phyloP scores from a whole-genome alignment of 2,113 vertebrate genomes.

The Peucedramus taeniatus region DNA sequence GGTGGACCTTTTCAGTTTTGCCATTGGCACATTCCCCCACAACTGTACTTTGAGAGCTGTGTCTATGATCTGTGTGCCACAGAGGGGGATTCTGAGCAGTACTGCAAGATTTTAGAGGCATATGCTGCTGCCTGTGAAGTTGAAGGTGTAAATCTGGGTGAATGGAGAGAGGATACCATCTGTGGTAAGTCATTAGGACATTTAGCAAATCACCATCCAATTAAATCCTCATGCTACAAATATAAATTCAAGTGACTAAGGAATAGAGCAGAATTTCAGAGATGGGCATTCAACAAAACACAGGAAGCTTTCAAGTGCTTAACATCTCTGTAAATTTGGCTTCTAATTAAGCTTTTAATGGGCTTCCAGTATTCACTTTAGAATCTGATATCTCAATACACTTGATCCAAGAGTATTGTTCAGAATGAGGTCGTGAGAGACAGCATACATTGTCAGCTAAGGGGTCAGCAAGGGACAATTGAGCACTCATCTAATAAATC shows the following conservation, averaged over 20 bases:
- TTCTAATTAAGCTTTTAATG: background rate
- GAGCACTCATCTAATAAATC: background rate
- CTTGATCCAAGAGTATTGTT: background rate
- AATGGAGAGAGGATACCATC: slow-evolving; percentile 75
- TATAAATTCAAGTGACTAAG: background rate
- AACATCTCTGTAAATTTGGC: background rate
- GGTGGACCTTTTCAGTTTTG: slow-evolving; percentile 74
- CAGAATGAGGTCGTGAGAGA: background rate
- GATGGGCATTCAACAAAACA: background rate
- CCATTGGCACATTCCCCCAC: slow-evolving; percentile 55
- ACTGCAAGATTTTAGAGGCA: slow-evolving; percentile 69
- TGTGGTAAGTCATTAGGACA: slow-evolving; percentile 73
- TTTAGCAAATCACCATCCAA: background rate
- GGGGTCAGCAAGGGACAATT: background rate
- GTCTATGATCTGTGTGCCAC: slow-evolving; percentile 73
- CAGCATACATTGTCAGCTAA: background rate
- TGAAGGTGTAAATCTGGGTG: slow-evolving; percentile 65
- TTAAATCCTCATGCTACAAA: background rate
- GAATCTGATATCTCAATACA: background rate
- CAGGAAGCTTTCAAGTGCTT: background rate
- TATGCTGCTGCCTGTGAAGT: slow-evolving; percentile 72
- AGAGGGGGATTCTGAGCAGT: slow-evolving; percentile 37
- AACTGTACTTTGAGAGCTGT: slow-evolving; percentile 75
- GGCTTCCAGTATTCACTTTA: background rate
- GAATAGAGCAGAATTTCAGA: background rate